Base-by-base conservation (phyloP, 2,113 vertebrate genomes). In the Oryzias celebensis region DNA sequence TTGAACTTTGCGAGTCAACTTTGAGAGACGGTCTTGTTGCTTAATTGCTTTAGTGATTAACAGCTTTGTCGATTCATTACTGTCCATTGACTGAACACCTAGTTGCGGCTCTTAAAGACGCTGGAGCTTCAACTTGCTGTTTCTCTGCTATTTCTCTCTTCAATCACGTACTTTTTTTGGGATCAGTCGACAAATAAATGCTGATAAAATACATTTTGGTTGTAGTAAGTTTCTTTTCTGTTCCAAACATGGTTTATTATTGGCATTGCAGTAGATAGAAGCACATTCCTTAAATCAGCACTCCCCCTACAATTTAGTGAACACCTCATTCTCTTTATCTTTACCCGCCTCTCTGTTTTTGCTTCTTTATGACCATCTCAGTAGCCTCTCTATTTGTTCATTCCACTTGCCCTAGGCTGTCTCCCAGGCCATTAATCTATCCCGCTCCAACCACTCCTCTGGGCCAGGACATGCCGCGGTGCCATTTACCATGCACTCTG, bases 351-450 rank as follows among this genome's bases (percentile, higher is more conserved):
- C 52, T 50, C 12, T 23, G 31, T 20, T 12, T 7, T 56, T 62
- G 71, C 54, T 69, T 18, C 52, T 61, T 68, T 52, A 36, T 51
- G 52, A 58, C 63, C 67, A 70, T 87, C 77, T 77, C 71, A 71
- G 54, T 49, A 55, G 60, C 58, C 77, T 71, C 77, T 72, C 61
- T 78, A 70, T 81, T 84, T 82, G 82, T 80, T 85, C 84, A 80
- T 83, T 84, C 78, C 77, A 83, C 82, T 84, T 74, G 81, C 72
- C 62, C 68, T 52, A n/a, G 56, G 75, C 73, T 73, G 70, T 88
- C 84, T 86, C 82, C 73, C 8, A 70, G 82, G 81, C 68, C 81
- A 82, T 84, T 87, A 83, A 83, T 88, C 85, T 76, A 74, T 69
- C 67, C 59, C 15, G 62, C 75, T 77, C 55, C 73, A 73, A 71